A percentile compares a stretch with the other conserved stretches of the same genome.
These are phyloP conservation scores for Naja naja DNA, from an alignment of 2,113 vertebrate genomes.

Conservation along the genomic window DNA sequence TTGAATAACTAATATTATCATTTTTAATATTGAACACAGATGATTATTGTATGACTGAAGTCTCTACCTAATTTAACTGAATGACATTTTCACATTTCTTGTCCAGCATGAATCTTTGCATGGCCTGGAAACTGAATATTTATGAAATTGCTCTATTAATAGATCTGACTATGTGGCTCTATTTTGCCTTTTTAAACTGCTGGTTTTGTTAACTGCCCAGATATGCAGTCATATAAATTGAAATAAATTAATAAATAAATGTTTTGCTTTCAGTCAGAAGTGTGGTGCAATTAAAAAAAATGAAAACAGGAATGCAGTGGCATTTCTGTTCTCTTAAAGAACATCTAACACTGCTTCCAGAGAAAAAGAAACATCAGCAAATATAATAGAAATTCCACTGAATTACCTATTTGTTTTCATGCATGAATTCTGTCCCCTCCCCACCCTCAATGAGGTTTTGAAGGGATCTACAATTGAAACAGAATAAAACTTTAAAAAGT, in stretches of 20 bases:
- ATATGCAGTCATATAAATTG: neutral
- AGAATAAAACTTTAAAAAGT: neutral
- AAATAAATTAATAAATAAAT: neutral
- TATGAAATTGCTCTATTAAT: neutral
- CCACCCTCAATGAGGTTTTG: neutral
- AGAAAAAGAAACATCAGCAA: neutral
- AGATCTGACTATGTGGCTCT: neutral
- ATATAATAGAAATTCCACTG: neutral
- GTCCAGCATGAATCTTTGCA: neutral
- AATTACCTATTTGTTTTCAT: neutral
- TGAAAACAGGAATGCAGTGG: neutral
- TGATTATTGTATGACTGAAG: constrained; percentile 6
- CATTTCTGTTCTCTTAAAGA: neutral
- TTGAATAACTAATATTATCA: neutral
- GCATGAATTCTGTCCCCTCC: neutral
- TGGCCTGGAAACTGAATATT: neutral
- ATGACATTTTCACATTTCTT: neutral
- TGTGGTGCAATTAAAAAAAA: neutral
- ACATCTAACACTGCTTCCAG: neutral
- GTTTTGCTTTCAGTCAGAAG: neutral
- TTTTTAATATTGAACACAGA: neutral
- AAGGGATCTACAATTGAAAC: neutral
- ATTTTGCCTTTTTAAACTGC: neutral
- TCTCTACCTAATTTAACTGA: neutral
- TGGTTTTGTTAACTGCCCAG: neutral